Conservation (phyloP, 1,140 invertebrate genomes). For the Drosophila repleta region DNA sequence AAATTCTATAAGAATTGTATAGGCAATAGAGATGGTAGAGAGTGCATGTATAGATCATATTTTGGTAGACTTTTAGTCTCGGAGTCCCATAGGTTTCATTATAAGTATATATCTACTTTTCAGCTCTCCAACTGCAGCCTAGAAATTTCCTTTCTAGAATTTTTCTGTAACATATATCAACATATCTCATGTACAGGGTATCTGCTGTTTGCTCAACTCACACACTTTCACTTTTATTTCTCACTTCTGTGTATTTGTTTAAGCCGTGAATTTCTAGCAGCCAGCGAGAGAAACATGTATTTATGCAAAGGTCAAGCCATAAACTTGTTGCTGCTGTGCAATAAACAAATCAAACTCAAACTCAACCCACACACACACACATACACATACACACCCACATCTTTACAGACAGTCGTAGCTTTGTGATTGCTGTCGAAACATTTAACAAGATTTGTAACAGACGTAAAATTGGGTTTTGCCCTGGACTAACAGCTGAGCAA, state of each 20-base stretch:
- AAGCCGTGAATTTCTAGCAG: background rate
- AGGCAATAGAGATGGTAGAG: too few species aligned
- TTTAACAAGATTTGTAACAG: conserved; percentile 34
- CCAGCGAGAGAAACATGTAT: background rate
- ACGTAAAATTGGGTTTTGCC: conserved; percentile 31
- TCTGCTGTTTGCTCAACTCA: background rate
- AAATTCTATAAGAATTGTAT: too few species aligned
- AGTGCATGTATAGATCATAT: too few species aligned
- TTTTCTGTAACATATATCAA: background rate
- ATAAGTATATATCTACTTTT: too few species aligned
- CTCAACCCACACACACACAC: conserved; percentile 4
- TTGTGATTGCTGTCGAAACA: conserved; percentile 37
- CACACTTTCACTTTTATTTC: background rate
- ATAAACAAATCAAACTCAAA: conserved; percentile 8
- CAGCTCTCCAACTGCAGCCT: too few species aligned
- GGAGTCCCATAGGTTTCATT: too few species aligned
- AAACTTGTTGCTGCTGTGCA: conserved; percentile 38
- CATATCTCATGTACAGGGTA: background rate
- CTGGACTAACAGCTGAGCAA: background rate
- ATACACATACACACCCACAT: background rate
- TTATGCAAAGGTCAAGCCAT: conserved; percentile 57
- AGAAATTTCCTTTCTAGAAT: too few species aligned
- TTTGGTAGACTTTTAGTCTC: too few species aligned
- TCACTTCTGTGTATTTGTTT: background rate
- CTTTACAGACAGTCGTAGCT: background rate